Percentiles rank a stretch among this genome's conserved stretches.
Conservation (phyloP, 2,797 vertebrate species). For the Vultur gryphus region DNA sequence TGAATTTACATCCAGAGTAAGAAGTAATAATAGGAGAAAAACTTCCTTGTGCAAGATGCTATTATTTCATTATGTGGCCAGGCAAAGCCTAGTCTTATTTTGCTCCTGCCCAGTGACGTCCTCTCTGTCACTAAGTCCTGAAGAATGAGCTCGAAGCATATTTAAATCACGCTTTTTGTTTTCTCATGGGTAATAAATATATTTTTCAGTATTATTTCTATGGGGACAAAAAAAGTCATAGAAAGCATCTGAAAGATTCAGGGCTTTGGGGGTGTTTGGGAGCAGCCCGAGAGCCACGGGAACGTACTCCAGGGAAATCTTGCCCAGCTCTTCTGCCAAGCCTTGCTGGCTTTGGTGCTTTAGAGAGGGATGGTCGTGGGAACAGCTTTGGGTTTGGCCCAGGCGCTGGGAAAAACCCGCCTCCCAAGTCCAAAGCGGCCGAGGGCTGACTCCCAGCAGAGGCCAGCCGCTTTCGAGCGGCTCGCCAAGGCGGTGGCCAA, state of each 20-base stretch:
- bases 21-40: background rate
- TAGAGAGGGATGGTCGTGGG: slow-evolving; percentile 20
- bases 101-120: background rate
- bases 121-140: background rate
- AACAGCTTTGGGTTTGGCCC: background rate
- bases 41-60: background rate
- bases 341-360: background rate
- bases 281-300: background rate
- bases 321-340: background rate
- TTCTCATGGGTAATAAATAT: background rate
- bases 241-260: background rate
- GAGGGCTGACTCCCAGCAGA: background rate
- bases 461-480: background rate
- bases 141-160: background rate
- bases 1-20: background rate
- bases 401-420: slow-evolving; percentile 5
- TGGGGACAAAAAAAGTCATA: background rate
- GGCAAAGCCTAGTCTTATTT: background rate
- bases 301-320: background rate
- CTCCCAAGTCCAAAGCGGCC: background rate
- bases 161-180: background rate
- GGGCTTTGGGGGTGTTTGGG: background rate
- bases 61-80: background rate
- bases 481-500: background rate
- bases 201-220: background rate